Evolutionary conservation across 2,888 invertebrate genomes (phyloP), one percentile per base, ranked within the genome.

Genomic region (Archips xylosteana): DNA sequence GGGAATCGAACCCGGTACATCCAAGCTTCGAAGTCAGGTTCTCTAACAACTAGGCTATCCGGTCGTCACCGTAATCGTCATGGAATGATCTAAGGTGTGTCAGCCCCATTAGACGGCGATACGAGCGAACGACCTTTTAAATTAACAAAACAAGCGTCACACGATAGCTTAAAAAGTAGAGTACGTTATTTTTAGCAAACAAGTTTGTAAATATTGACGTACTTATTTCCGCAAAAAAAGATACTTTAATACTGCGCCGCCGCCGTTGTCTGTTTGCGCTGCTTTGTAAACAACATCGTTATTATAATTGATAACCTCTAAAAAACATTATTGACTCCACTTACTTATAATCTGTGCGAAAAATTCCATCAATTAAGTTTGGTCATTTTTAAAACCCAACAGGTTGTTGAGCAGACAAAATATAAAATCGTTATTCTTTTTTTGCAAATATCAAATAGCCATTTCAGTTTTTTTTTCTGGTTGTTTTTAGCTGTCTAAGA

Each of bases 251-350:
- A 23, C n/a, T 57, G 3, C 32, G 57, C 32, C 32, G 54, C 57
- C 32, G 57, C 1, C 3, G 32, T 23, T 32, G 10, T 3, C 32
- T 32, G 32, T n/a, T 10, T 45, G 45, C 45, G 45, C 12, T 15
- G 57, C 57, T 12, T 10, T 32, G 57, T 57, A 57, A 57, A 57
- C 57, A 57, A 57, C 32, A 12, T 57, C 57, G 12, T 57, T 57
- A 57, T 32, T 32, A 12, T 57, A 12, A 32, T 32, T 57, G 32
- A 54, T 54, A 9, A 15, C 51, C 0, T 9, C 51, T 54, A 15
- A 54, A 54, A 54, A 54, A 54, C 23, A 15, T 54, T 8, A 23
- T 15, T 23, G 51, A 8, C 51, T 54, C 51, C 23, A 49, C 49
- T 49, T n/a, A n/a, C n/a, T n/a, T 49, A 15, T 49, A 49, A 49